Base-by-base conservation (phyloP, 2,888 invertebrate genomes). In the Hyppa rectilinea region DNA sequence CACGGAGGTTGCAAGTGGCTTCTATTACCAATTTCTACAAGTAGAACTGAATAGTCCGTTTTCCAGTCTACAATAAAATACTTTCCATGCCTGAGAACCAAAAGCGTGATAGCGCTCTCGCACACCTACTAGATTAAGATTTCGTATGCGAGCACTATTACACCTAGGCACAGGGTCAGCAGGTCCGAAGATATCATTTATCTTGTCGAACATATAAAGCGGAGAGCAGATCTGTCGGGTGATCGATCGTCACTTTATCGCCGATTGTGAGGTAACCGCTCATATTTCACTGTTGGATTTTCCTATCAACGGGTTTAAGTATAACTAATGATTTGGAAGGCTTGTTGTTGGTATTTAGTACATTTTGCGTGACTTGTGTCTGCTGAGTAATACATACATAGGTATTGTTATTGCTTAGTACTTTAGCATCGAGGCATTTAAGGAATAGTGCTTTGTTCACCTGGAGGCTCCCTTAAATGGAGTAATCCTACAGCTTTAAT, bases 181-280 rank as follows among this genome's bases (percentile, higher is more conserved):
- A 81, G 70, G 81, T 81, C 53, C 26, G 34, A 9, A 45, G 59
- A 62, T 69, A 81, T 64, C 40, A 81, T 78, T 78, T 76, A 78
- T 78, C 77, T 76, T 29, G 56, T 53, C 40, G 61, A 69, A 58
- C 50, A 71, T n/a, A 74, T 50, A 77, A 76, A 69, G 77, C 56
- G 56, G 26, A n/a, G 14, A 67, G 68, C 40, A 59, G 55, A 64
- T 64, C 59, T 52, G 62, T 66, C 43, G 58, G 31, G 10, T 76
- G 80, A 81, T 81, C 63, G 81, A 78, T 77, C 59, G 77, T 56
- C 52, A 52, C 55, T 60, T 77, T 67, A 56, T 59, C 63, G 40
- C 60, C 56, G 77, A 78, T 81, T 69, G 78, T 81, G 81, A 49
- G 60, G 59, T 76, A 77, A 75, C 81, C n/a, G 36, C 47, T 69